Evolutionary conservation across 2,797 vertebrate species (phyloP).

Genomic region (Anguilla megastoma): DNA sequence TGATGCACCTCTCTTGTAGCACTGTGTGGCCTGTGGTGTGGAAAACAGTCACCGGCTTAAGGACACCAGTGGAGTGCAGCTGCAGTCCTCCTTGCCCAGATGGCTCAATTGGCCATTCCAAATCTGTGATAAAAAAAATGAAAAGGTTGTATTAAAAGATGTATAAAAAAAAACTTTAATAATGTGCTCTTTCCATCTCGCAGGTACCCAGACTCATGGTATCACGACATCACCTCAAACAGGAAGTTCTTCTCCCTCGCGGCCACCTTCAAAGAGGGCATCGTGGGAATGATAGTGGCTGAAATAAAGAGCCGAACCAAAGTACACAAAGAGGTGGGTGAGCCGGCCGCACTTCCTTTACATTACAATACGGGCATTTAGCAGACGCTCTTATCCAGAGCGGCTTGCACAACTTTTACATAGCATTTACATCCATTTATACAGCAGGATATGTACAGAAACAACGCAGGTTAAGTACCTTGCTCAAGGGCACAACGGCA

Average conservation of each 20-base stretch:
- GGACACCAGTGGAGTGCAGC: neutral
- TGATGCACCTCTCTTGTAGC: neutral
- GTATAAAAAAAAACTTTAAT: neutral
- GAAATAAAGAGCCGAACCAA: slow-evolving; percentile 98
- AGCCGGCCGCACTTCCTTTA: neutral
- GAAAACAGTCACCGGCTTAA: neutral
- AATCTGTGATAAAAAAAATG: neutral
- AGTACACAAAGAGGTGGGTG: slow-evolving; percentile 94
- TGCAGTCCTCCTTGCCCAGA: neutral
- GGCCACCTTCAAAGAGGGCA: slow-evolving; percentile 91
- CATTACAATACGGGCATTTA: too few relatives aligned
- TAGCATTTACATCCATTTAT: too few relatives aligned
- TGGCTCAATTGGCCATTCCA: neutral
- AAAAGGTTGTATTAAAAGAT: neutral
- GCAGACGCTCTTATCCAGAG: too few relatives aligned
- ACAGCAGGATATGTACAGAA: too few relatives aligned
- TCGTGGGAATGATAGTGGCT: slow-evolving; percentile 98
- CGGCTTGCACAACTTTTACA: too few relatives aligned
- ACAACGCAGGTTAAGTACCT: too few relatives aligned
- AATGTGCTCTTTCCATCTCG: slow-evolving; percentile 5
- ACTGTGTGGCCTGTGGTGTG: too few relatives aligned
- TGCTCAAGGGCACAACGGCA: too few relatives aligned
- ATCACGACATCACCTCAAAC: slow-evolving; percentile 99
- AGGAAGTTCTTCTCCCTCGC: slow-evolving; percentile 99
- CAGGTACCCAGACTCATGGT: slow-evolving; percentile 99